Base-by-base conservation (phyloP, 2,888 invertebrate genomes). In the Diarsia mendica region DNA sequence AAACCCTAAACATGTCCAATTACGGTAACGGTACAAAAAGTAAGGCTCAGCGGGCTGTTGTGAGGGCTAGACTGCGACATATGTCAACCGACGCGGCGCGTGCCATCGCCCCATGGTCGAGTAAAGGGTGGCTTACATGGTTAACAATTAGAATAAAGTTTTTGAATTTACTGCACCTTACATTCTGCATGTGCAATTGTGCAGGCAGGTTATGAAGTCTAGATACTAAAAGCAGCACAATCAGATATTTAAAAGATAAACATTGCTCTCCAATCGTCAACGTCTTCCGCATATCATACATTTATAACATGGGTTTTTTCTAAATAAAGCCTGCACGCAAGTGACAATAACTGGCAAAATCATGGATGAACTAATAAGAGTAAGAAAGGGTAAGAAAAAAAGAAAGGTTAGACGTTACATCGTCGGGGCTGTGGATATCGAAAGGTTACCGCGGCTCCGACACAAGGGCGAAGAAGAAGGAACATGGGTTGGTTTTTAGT, bases 1-100 rank as follows among this genome's bases (percentile, higher is more conserved):
- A 71, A 81, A 71, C 77, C 67, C 73, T 39, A 28, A 71, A 71
- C 71, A 63, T 64, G 53, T n/a, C 55, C 18, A 49, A 67, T 87
- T 69, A 70, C 60, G 67, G 58, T 67, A 79, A 70, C 10, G 74
- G 67, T 75, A 72, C 61, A 79, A 73, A 74, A 67, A 67, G 23
- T 28, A 63, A 71, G 49, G 67, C 51, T n/a, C 73, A 68, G 46
- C 65, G 73, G 33, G 39, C 44, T 72, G 63, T 44, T 33, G 84
- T 44, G 48, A 73, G 68, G 72, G 75, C 66, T 64, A 64, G 73
- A 20, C 64, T 20, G 72, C 89, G 92, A 91, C 95, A 94, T 93
- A 92, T 94, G 95, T 90, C 89, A 86, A 13, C 0, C 48, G 82
- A 51, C 64, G 68, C 46, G 72, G 91, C 92, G 91, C 92, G 92